Evolutionary conservation across 2,797 vertebrate species (phyloP), one percentile per base, ranked within the genome.

Genomic region (Amblyraja radiata): DNA sequence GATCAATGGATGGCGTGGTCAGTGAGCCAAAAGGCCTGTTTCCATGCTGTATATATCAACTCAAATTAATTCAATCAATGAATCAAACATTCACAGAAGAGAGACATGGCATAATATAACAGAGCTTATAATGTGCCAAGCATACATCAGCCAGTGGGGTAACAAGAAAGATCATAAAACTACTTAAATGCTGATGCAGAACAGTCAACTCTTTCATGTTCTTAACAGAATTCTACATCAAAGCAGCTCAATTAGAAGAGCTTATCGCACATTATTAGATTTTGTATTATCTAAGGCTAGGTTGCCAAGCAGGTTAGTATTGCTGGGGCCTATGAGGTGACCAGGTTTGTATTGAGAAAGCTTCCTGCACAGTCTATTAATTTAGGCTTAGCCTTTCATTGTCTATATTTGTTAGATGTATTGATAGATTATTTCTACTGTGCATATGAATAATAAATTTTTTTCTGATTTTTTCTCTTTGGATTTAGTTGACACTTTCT

Each of bases 111-210:
- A 73, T 71, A 73, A 68, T 39, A 32, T 25, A 73, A 18, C 73
- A 73, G 65, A 25, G 36, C 32, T 71, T 91, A 14, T 39, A 71
- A 91, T 18, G 23, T 91, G 36, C 68, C 65, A 91, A 5, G 36
- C 68, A 36, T 36, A 91, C 32, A 91, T 13, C 63, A 39, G 88
- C 13, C 65, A 46, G 61, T 39, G 68, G 21, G 88, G 65, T 9
- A 71, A 36, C 68, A 91, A 91, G 73, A 91, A 73, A 16, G 13
- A 28, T 16, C 68, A 36, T 91, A 91, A 91, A 91, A 91, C 65
- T 71, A 46, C 23, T 91, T 91, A 71, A 91, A 73, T 14, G 68
- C 39, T 71, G 68, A 36, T 91, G 39, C 73, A 73, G 46, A 91
- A 73, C 65, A 91, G 39, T 91, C 32, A 91, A 73, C 32, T 10